Conservation (phyloP, 2,113 vertebrate genomes). For the Rissa tridactyla region DNA sequence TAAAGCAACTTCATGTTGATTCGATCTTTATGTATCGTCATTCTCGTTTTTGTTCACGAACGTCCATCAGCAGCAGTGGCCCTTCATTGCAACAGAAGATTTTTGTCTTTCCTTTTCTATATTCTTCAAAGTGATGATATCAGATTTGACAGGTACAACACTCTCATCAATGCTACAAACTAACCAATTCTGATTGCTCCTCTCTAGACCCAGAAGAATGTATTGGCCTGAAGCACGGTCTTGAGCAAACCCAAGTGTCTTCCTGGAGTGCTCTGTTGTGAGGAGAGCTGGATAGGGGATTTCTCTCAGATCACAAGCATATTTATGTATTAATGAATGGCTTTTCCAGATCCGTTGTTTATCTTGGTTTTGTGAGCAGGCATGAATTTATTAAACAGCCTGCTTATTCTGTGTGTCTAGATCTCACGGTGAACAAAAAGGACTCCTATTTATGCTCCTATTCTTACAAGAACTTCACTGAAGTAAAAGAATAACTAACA, state of each 20-base stretch:
- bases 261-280: not conserved
- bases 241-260: not conserved
- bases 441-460: not conserved
- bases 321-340: not conserved
- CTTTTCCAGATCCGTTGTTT: not conserved
- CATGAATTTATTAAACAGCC: not conserved
- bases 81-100: not conserved
- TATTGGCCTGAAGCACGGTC: not conserved
- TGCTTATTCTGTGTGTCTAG: not conserved
- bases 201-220: not conserved
- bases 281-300: not conserved
- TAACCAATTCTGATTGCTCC: not conserved
- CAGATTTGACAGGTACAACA: not conserved
- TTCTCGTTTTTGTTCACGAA: fast-evolving
- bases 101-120: not conserved
- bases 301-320: not conserved
- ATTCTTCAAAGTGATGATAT: not conserved
- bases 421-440: not conserved
- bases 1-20: not conserved
- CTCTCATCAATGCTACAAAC: not conserved
- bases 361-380: not conserved
- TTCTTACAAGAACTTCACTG: not conserved
- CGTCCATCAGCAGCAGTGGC: not conserved
- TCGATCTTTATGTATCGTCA: not conserved
- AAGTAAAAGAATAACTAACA: not conserved